These are phyloP conservation scores for Psittacula derbiana DNA, from an alignment of 2,797 vertebrate species.

Conservation along the genomic window DNA sequence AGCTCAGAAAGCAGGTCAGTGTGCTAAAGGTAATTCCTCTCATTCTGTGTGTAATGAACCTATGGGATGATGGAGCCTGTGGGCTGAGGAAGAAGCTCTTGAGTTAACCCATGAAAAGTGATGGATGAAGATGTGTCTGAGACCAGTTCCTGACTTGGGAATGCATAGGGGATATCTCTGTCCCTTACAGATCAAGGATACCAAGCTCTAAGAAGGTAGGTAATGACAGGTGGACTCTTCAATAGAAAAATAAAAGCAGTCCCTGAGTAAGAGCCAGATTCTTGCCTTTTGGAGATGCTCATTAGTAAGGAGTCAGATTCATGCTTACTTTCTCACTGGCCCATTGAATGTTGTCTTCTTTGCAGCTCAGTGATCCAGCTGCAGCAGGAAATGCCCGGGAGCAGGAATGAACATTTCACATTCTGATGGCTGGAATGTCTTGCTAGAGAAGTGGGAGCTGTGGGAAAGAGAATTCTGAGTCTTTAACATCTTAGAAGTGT, in stretches of 20 bases:
- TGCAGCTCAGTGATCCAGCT: background rate
- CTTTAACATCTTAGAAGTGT: background rate
- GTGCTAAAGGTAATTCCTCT: background rate
- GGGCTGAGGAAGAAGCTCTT: background rate
- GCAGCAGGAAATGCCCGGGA: background rate
- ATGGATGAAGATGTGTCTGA: background rate
- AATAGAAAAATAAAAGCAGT: background rate
- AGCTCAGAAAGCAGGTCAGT: background rate
- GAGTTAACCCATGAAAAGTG: background rate
- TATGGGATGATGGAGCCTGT: background rate
- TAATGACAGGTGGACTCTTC: background rate
- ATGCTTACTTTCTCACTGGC: background rate
- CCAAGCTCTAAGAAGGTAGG: background rate
- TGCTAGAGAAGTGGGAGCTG: background rate
- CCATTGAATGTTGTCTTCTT: background rate
- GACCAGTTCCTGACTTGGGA: background rate
- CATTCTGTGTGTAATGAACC: background rate
- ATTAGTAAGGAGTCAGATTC: background rate
- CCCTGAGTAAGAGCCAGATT: background rate
- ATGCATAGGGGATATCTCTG: background rate
- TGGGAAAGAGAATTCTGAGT: background rate
- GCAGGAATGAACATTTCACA: background rate
- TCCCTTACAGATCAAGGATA: background rate
- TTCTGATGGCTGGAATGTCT: background rate
- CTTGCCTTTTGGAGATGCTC: background rate